Conservation (phyloP, 2,797 vertebrate species). For the Enteromius anoplus region DNA sequence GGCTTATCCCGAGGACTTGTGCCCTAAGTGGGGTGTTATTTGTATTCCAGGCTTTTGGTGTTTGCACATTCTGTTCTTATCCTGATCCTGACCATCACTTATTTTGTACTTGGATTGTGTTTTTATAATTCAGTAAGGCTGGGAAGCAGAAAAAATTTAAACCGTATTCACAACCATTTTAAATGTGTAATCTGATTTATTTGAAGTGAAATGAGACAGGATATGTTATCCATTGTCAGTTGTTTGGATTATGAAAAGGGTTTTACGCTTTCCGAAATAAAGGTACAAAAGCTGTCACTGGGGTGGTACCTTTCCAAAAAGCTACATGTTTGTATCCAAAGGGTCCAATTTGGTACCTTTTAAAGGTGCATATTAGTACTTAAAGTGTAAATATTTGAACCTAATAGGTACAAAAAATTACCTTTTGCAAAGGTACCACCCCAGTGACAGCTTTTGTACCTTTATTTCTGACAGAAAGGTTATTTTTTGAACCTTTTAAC, state of each 20-base stretch:
- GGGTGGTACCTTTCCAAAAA: too few species aligned
- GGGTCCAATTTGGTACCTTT: too few species aligned
- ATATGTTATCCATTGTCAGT: not conserved
- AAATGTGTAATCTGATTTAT: not conserved
- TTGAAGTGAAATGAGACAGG: not conserved
- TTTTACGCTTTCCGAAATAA: too few species aligned
- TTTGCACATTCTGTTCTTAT: constrained; percentile 17
- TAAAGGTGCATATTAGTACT: too few species aligned
- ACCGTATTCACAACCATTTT: not conserved
- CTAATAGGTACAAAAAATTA: too few species aligned
- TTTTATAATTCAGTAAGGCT: not conserved
- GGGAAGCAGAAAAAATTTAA: not conserved
- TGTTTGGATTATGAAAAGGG: not conserved
- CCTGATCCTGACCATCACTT: constrained; percentile 14
- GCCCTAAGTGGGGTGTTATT: constrained; percentile 13
- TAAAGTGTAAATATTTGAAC: too few species aligned
- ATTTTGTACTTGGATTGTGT: not conserved
- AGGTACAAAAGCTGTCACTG: too few species aligned
- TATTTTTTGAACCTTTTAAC: not conserved
- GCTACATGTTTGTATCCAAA: too few species aligned
- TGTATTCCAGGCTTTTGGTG: constrained; percentile 19
- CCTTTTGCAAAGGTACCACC: too few species aligned
- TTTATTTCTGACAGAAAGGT: not conserved
- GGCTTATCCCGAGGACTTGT: not conserved
- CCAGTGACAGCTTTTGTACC: too few species aligned